phyloP scores from a whole-genome alignment of 2,113 vertebrate species.

The Aldabrachelys gigantea region DNA sequence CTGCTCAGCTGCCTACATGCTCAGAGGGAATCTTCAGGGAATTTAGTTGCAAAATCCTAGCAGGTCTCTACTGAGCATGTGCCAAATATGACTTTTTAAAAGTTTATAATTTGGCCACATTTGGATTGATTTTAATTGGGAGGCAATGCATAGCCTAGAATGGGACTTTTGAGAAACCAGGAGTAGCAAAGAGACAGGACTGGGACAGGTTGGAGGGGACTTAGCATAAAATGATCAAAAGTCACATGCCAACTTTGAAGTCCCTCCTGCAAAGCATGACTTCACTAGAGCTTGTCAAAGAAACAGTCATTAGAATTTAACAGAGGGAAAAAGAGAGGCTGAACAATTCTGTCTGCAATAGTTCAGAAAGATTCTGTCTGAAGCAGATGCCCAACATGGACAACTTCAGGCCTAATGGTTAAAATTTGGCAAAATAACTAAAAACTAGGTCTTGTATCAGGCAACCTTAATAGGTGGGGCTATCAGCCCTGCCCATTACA shows the following conservation, averaged over 20 bases:
- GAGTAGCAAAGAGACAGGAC: no score
- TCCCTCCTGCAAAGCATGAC: no score
- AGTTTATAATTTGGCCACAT: no score
- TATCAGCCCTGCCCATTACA: neutral
- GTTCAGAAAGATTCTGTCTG: neutral
- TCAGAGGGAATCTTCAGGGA: neutral
- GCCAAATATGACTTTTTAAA: neutral
- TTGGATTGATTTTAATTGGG: no score
- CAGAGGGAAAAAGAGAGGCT: neutral
- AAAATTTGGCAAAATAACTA: neutral
- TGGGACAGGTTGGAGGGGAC: no score
- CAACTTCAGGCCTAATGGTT: neutral
- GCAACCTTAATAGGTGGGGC: fast-evolving
- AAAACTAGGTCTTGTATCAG: neutral
- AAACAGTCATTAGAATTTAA: no score
- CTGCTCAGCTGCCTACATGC: neutral
- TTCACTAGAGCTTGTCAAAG: no score
- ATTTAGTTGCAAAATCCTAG: neutral
- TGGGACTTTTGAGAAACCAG: no score
- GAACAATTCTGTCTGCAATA: neutral
- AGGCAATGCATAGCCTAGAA: no score
- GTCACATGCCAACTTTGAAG: no score
- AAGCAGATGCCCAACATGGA: neutral
- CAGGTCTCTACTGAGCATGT: neutral
- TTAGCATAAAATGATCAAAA: no score